phyloP scores from a whole-genome alignment of 2,113 vertebrate genomes.

The Candoia aspera region DNA sequence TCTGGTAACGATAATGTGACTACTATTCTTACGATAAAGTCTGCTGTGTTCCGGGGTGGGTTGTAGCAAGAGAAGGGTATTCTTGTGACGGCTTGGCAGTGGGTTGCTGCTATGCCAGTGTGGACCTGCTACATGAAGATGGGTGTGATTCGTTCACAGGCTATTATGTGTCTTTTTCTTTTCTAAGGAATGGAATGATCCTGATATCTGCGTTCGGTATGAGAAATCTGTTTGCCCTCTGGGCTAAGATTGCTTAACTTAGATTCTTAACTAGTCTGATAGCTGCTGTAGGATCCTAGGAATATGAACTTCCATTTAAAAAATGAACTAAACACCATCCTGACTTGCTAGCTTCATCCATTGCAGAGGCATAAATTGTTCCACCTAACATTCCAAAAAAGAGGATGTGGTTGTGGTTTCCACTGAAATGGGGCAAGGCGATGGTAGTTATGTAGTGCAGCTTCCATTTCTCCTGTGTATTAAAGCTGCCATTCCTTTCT shows the following conservation, averaged over 20 bases:
- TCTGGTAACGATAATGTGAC: background rate
- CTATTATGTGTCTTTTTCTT: background rate
- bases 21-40: background rate
- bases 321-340: background rate
- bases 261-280: background rate
- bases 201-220: background rate
- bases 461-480: background rate
- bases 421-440: background rate
- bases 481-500: background rate
- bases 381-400: background rate
- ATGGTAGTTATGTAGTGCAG: background rate
- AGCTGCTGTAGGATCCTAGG: background rate
- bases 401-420: constrained; percentile 3
- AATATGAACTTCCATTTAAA: background rate
- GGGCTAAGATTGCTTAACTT: background rate
- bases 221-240: background rate
- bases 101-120: background rate
- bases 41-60: background rate
- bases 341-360: background rate
- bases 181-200: background rate
- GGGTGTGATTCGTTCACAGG: background rate
- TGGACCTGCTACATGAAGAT: background rate
- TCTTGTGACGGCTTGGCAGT: background rate
- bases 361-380: background rate
- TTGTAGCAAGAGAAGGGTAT: background rate